Evolutionary conservation across 2,888 invertebrate species (phyloP).

Genomic region (Amiota communis): DNA sequence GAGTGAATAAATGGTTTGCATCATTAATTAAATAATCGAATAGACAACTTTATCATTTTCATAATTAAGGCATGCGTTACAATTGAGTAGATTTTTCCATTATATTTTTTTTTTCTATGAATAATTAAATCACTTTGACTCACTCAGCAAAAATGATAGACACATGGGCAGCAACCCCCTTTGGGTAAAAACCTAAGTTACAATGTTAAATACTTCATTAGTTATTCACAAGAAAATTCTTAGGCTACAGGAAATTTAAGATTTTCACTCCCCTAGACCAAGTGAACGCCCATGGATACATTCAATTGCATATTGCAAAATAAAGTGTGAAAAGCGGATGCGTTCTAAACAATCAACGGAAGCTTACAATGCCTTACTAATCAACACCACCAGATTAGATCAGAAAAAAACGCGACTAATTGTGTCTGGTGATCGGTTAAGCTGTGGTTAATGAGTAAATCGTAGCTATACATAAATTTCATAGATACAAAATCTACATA

Average conservation of each 20-base stretch:
- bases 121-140: constrained; percentile 7
- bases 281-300: no score
- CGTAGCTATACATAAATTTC: background rate
- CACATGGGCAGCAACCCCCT: background rate
- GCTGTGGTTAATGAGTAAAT: constrained; percentile 12
- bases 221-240: no score
- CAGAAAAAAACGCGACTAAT: background rate
- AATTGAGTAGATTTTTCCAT: constrained; percentile 12
- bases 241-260: no score
- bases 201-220: no score
- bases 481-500: background rate
- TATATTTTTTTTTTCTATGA: no score
- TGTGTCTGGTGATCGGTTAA: background rate
- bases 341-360: constrained; percentile 1
- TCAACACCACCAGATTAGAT: background rate
- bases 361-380: background rate
- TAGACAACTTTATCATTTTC: background rate
- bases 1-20: background rate
- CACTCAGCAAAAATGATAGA: background rate
- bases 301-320: background rate
- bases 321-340: background rate
- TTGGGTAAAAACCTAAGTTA: background rate
- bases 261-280: no score
- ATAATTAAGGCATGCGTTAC: constrained; percentile 11
- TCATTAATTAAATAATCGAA: constrained; percentile 5